A percentile compares a stretch with the other conserved stretches of the same genome.
phyloP scores from a whole-genome alignment of 1,140 invertebrate genomes.

The Brachionus angularis region DNA sequence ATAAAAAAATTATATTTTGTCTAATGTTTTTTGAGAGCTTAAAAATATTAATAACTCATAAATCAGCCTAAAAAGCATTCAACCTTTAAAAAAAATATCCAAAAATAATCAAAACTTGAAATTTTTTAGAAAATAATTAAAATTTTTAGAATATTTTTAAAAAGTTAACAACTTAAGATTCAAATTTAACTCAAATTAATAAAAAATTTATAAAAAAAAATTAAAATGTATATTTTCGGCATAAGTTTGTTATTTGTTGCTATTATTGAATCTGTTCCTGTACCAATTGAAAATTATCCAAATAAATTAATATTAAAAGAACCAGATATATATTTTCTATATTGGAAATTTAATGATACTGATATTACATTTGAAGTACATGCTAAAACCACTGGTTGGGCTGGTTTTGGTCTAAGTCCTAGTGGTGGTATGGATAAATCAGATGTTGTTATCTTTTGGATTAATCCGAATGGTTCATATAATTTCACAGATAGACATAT shows the following conservation, averaged over 20 bases:
- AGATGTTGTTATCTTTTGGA: slow-evolving; percentile 43
- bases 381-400: slow-evolving; percentile 41
- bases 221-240: neutral
- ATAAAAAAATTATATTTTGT: too few species aligned
- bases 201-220: neutral
- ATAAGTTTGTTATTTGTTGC: neutral
- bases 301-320: neutral
- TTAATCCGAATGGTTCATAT: slow-evolving; percentile 9
- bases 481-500: slow-evolving; percentile 29
- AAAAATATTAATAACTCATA: too few species aligned
- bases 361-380: slow-evolving; percentile 40
- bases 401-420: slow-evolving; percentile 42
- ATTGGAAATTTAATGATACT: slow-evolving; percentile 41
- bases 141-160: too few species aligned
- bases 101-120: too few species aligned
- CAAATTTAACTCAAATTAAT: too few species aligned
- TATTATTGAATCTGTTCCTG: neutral
- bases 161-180: too few species aligned
- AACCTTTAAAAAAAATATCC: too few species aligned
- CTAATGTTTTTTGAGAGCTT: too few species aligned
- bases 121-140: too few species aligned
- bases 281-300: neutral
- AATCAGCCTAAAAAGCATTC: too few species aligned
- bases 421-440: slow-evolving; percentile 44
- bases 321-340: neutral